Evolutionary conservation across 2,888 invertebrate genomes (phyloP).

Genomic region (Pecten maximus): DNA sequence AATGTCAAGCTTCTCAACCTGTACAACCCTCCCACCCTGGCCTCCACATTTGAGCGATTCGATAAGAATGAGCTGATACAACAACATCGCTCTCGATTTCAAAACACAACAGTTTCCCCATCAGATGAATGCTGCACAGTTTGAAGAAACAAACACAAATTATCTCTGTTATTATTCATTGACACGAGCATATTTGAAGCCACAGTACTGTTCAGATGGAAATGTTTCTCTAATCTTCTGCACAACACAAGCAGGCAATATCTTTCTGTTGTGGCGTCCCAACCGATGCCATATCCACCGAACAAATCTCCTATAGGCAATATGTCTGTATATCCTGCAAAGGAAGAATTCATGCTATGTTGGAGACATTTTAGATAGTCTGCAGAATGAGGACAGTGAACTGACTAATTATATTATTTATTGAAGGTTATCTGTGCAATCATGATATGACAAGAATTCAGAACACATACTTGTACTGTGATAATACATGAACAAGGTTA

Average conservation of each 20-base stretch:
- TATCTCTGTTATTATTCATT: too few relatives aligned
- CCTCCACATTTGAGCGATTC: conserved; percentile 1
- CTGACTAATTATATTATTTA: too few relatives aligned
- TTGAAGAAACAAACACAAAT: background rate
- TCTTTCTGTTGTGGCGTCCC: conserved; percentile 39
- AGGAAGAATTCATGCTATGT: too few relatives aligned
- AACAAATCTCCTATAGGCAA: conserved; percentile 46
- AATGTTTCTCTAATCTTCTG: conserved; percentile 35
- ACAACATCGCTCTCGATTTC: conserved; percentile 6
- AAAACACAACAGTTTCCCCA: background rate
- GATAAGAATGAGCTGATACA: conserved; percentile 22
- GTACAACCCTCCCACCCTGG: conserved; percentile 20
- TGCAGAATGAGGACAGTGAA: too few relatives aligned
- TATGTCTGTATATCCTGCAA: conserved; percentile 40
- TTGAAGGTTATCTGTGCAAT: too few relatives aligned
- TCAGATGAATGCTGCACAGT: background rate
- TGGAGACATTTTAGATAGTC: too few relatives aligned
- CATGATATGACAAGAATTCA: too few relatives aligned
- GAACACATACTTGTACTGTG: too few relatives aligned
- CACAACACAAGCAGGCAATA: conserved; percentile 44
- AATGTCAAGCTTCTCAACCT: background rate
- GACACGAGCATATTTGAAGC: conserved; percentile 40
- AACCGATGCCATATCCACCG: conserved; percentile 42
- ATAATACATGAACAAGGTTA: too few relatives aligned
- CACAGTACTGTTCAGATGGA: conserved; percentile 47